Conservation (phyloP, 2,888 invertebrate genomes). For the Sinohyriopsis cumingii region DNA sequence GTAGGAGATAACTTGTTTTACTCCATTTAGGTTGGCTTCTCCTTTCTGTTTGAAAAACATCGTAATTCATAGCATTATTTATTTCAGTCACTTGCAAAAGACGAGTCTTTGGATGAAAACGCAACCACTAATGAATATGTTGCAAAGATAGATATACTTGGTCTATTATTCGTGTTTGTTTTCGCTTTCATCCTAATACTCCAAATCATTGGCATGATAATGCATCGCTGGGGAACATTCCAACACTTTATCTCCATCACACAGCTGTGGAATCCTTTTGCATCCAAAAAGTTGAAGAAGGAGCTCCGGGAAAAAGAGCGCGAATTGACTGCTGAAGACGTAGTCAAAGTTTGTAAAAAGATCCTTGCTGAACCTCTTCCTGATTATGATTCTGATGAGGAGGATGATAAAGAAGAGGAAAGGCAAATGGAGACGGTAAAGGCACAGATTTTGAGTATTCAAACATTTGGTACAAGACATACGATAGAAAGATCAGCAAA, state of each 20-base stretch:
- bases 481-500: not conserved
- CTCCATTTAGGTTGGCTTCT: too few relatives aligned
- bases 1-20: too few relatives aligned
- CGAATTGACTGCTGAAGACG: slow-evolving; percentile 7
- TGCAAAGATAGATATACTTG: slow-evolving; percentile 44
- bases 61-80: not conserved
- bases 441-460: slow-evolving; percentile 19
- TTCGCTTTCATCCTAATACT: slow-evolving; percentile 58
- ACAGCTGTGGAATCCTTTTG: slow-evolving; percentile 39
- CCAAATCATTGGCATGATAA: slow-evolving; percentile 66
- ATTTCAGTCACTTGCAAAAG: slow-evolving; percentile 1
- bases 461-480: slow-evolving; percentile 25
- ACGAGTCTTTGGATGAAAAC: slow-evolving; percentile 3
- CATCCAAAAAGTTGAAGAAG: too few relatives aligned
- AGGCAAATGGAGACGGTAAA: slow-evolving; percentile 1
- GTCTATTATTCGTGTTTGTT: slow-evolving; percentile 61
- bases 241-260: slow-evolving; percentile 64
- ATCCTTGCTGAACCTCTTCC: slow-evolving; percentile 43
- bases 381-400: slow-evolving; percentile 38
- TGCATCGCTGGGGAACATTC: slow-evolving; percentile 68
- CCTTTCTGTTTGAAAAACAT: too few relatives aligned
- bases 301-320: too few relatives aligned
- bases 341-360: slow-evolving; percentile 33
- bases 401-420: slow-evolving; percentile 18
- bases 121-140: slow-evolving; percentile 3